Conservation (phyloP, 2,113 vertebrate genomes). For the Myiagra hebetior region DNA sequence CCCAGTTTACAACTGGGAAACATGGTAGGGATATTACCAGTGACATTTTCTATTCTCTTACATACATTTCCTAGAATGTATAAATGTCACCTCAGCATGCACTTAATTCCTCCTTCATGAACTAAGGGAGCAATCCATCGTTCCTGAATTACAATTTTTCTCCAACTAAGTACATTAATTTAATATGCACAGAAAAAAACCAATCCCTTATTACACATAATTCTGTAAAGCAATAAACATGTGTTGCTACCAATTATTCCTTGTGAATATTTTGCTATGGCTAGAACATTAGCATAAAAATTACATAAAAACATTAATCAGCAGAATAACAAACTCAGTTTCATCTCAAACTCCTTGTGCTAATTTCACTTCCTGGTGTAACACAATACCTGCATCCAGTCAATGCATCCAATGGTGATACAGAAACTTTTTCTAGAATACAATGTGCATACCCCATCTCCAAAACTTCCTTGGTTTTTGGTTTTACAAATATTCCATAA, state of each 20-base stretch:
- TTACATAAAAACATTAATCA: background rate
- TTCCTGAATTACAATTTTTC: background rate
- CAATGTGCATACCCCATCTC: background rate
- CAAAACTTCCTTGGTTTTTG: background rate
- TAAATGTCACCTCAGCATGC: constrained; percentile 24
- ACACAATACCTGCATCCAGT: background rate
- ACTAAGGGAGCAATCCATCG: background rate
- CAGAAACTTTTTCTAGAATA: background rate
- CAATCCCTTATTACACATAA: background rate
- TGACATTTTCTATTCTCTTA: constrained; percentile 14
- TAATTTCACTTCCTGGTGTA: background rate
- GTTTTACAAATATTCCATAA: background rate
- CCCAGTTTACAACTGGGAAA: background rate
- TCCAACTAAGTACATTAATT: background rate
- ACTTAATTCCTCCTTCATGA: background rate
- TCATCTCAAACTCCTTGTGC: background rate
- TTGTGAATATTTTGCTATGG: background rate
- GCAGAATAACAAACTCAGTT: background rate
- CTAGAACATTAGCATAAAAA: constrained; percentile 17
- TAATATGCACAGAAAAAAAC: background rate
- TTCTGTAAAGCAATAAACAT: background rate
- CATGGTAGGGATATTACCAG: background rate
- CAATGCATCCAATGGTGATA: background rate
- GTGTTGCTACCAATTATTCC: background rate
- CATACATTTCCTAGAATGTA: background rate